A percentile compares a stretch with the other conserved stretches of the same genome.
These are phyloP conservation scores for Machaerirhynchus nigripectus DNA, from an alignment of 2,113 vertebrate genomes.

Conservation along the genomic window DNA sequence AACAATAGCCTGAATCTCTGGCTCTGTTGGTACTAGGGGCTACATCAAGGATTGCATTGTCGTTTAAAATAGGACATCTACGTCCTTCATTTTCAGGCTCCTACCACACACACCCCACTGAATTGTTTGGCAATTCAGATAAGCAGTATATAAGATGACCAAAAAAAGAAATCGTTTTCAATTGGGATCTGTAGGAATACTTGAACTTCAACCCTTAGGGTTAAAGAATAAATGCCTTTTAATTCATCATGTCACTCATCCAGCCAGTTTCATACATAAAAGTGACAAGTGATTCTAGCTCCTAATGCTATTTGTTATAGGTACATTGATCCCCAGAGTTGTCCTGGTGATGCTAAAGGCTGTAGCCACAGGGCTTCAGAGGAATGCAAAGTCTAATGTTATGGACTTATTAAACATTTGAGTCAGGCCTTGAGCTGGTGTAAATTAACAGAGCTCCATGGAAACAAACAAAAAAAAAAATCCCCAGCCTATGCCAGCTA, in stretches of 20 bases:
- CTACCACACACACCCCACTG: neutral
- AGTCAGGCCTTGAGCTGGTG: neutral
- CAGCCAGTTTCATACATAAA: neutral
- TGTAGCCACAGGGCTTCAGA: neutral
- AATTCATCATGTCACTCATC: neutral
- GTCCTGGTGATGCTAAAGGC: neutral
- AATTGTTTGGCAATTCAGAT: neutral
- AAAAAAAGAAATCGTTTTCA: neutral
- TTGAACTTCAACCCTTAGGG: neutral
- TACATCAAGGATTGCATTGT: neutral
- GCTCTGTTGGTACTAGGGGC: neutral
- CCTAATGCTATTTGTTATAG: neutral
- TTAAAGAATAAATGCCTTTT: neutral
- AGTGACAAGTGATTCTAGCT: neutral
- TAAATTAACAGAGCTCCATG: conserved; percentile 28
- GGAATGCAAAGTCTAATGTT: neutral
- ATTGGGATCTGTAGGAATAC: neutral
- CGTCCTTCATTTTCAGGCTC: neutral
- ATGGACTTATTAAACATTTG: conserved; percentile 7
- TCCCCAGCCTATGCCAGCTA: neutral
- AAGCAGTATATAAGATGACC: neutral
- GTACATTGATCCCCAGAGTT: neutral
- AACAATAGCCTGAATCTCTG: neutral
- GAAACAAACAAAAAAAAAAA: neutral
- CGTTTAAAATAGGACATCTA: neutral